These are phyloP conservation scores for Macropus fuliginosus DNA, from an alignment of 2,797 vertebrate species.

Conservation along the genomic window DNA sequence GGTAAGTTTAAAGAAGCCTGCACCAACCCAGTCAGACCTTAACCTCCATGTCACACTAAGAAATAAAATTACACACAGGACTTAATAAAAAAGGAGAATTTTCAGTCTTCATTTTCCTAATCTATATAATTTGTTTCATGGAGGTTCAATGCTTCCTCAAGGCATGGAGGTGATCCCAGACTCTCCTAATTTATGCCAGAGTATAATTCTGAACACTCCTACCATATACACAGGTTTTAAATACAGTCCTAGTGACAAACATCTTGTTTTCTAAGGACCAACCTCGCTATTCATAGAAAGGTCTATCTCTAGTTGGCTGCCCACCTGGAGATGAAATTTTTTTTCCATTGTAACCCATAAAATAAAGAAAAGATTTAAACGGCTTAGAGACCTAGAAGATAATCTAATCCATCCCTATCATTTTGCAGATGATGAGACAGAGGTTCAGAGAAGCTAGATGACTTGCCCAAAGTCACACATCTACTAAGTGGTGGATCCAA, in stretches of 20 bases:
- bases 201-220: neutral
- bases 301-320: neutral
- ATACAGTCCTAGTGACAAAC: neutral
- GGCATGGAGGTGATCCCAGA: neutral
- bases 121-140: neutral
- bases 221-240: neutral
- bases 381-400: neutral
- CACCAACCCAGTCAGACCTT: neutral
- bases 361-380: neutral
- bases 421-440: neutral
- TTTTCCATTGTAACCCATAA: neutral
- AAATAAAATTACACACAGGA: neutral
- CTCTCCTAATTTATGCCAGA: neutral
- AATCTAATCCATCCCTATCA: neutral
- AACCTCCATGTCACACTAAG: neutral
- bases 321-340: neutral
- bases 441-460: neutral
- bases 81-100: neutral
- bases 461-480: neutral
- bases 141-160: neutral
- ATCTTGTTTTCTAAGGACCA: neutral
- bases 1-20: neutral
- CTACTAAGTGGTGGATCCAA: neutral
- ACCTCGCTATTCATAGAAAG: neutral
- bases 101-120: neutral